Conservation (phyloP, 2,888 invertebrate genomes). For the Endomychus coccineus region DNA sequence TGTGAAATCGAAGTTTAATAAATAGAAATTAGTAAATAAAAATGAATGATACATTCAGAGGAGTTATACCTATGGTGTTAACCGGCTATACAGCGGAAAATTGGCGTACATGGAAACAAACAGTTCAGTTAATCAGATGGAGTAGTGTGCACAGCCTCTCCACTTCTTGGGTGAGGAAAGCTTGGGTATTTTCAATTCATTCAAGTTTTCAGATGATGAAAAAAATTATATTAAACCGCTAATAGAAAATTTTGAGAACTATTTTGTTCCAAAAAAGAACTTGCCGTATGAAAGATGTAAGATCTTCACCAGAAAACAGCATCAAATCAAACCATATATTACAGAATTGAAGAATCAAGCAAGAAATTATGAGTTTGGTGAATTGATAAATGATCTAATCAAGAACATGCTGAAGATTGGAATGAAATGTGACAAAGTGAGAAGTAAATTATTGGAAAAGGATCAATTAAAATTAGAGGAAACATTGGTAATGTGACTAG, state of each 20-base stretch:
- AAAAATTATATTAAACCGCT: background rate
- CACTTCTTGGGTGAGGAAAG: conserved; percentile 1
- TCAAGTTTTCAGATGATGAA: background rate
- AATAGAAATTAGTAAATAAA: no score
- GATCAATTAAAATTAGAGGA: no score
- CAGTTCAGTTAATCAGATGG: conserved; percentile 18
- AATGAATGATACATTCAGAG: no score
- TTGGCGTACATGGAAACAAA: conserved; percentile 11
- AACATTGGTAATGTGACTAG: no score
- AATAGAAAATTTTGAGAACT: background rate
- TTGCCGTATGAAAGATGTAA: conserved; percentile 5
- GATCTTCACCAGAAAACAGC: conserved; percentile 6
- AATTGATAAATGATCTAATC: no score
- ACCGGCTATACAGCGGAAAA: conserved; percentile 1
- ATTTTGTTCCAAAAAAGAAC: conserved; percentile 7
- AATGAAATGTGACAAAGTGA: no score
- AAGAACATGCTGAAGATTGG: no score
- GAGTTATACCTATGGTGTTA: background rate
- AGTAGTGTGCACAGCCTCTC: conserved; percentile 1
- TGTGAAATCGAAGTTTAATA: no score
- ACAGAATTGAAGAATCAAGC: no score
- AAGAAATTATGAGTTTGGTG: no score
- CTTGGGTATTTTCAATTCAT: background rate
- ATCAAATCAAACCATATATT: background rate
- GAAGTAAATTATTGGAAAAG: no score